Conservation (phyloP, 2,888 invertebrate genomes). For the Nomada ruficornis region DNA sequence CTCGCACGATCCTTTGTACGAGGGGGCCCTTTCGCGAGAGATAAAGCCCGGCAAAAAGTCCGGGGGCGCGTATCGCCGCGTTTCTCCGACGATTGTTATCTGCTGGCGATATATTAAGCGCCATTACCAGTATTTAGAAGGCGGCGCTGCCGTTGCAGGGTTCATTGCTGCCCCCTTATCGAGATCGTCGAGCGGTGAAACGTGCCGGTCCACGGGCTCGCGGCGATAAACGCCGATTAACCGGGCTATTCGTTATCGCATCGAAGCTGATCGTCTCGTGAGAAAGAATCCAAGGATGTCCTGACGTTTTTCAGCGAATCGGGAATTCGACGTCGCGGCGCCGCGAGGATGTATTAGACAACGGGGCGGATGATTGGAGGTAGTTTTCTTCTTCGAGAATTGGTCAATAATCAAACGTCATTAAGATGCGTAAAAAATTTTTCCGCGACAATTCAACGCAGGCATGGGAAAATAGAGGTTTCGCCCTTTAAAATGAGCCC, state of each 20-base stretch:
- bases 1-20: slow-evolving; percentile 62
- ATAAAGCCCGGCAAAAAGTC: slow-evolving; percentile 72
- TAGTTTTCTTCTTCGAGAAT: too few species aligned
- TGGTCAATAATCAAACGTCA: too few species aligned
- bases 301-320: not conserved
- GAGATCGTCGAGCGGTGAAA: slow-evolving; percentile 72
- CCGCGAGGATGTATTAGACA: not conserved
- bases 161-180: slow-evolving; percentile 69
- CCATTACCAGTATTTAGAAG: slow-evolving; percentile 82
- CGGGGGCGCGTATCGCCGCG: slow-evolving; percentile 73
- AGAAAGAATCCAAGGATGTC: slow-evolving; percentile 19
- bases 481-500: too few species aligned
- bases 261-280: slow-evolving; percentile 50
- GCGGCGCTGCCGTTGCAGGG: slow-evolving; percentile 72
- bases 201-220: slow-evolving; percentile 61
- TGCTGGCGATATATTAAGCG: slow-evolving; percentile 81
- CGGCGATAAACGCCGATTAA: slow-evolving; percentile 65
- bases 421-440: too few species aligned
- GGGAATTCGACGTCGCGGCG: not conserved
- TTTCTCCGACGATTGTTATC: slow-evolving; percentile 80
- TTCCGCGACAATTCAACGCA: too few species aligned
- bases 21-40: slow-evolving; percentile 39
- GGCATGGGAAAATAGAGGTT: too few species aligned
- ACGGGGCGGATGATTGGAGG: too few species aligned
- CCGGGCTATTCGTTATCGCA: slow-evolving; percentile 60